Base-by-base conservation (phyloP, 2,113 vertebrate species). In the Herpetotheres cachinnans region DNA sequence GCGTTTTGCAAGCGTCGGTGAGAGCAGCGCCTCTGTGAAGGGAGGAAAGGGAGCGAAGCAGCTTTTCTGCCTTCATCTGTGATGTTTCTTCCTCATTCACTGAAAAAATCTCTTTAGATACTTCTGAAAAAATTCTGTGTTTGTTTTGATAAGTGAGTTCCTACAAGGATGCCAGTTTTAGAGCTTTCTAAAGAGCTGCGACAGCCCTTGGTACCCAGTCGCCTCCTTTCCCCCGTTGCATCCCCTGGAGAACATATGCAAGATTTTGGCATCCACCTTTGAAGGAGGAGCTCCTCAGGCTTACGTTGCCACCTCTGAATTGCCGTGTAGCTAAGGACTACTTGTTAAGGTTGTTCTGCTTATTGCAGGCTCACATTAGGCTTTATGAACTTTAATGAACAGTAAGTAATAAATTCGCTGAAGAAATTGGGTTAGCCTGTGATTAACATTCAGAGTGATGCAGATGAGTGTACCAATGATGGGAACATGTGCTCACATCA, bases 381-480 rank as follows among this genome's bases (percentile, higher is more conserved):
- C 95, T 98, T 97, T 96, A 95, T 94, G 97, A 97, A 98, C 97
- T 98, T 98, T 98, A 98, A 98, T 98, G 98, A 98, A 94, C 95
- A 98, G 93, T 97, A 97, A 96, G 97, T 98, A 98, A 98, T 98
- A 98, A 94, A 98, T 98, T 97, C 69, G 84, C 90, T 89, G 97
- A 97, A 97, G 90, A 98, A 98, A 98, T 98, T 97, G 97, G 95
- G 98, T 98, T 98, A 98, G 97, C 96, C 82, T 93, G 97, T 97
- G 98, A 98, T 98, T 98, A 98, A 98, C 98, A 98, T 98, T 96
- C 95, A 54, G 93, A 94, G 96, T 98, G 98, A 98, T 98, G 97
- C 96, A 97, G 97, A 97, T 89, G 94, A 95, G 97, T 98, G 97
- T 98, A 98, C 95, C 97, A 76, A 92, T 95, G 97, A 98, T 97